A percentile compares a stretch with the other conserved stretches of the same genome.
phyloP scores from a whole-genome alignment of 2,888 invertebrate genomes.

The Volucella inflata region DNA sequence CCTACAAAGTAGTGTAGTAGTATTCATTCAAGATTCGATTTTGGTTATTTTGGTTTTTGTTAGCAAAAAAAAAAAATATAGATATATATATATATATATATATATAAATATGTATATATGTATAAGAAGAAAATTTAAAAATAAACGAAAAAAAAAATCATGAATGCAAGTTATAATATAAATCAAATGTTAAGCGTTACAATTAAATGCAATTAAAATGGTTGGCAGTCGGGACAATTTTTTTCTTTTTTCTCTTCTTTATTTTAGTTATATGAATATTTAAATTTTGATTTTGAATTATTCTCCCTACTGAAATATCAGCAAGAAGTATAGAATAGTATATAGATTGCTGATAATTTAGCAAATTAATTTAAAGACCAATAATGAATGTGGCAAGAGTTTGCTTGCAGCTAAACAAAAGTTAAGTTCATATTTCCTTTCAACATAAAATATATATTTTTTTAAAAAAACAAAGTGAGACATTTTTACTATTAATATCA shows the following conservation, averaged over 20 bases:
- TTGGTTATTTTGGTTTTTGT: constrained; percentile 71
- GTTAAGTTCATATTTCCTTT: too few species aligned
- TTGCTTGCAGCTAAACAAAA: too few species aligned
- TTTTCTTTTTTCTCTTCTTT: constrained; percentile 62
- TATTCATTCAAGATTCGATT: constrained; percentile 61
- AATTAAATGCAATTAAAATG: constrained; percentile 72
- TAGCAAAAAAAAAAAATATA: constrained; percentile 59
- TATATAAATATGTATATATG: too few species aligned
- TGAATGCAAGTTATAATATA: constrained; percentile 67
- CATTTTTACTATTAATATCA: too few species aligned
- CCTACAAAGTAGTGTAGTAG: constrained; percentile 38
- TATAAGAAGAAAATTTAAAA: too few species aligned
- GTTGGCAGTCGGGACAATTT: constrained; percentile 75
- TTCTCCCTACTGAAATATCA: not conserved
- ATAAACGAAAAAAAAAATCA: constrained; percentile 52
- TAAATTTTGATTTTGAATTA: constrained; percentile 33
- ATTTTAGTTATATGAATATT: constrained; percentile 34
- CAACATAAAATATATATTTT: too few species aligned
- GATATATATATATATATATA: not conserved
- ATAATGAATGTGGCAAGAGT: too few species aligned
- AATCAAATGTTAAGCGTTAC: constrained; percentile 70
- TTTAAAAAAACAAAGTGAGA: too few species aligned
- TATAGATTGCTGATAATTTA: too few species aligned
- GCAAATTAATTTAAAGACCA: too few species aligned
- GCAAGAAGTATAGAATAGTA: too few species aligned